Base-by-base conservation (phyloP, 2,113 vertebrate species). In the Myotis davidii region DNA sequence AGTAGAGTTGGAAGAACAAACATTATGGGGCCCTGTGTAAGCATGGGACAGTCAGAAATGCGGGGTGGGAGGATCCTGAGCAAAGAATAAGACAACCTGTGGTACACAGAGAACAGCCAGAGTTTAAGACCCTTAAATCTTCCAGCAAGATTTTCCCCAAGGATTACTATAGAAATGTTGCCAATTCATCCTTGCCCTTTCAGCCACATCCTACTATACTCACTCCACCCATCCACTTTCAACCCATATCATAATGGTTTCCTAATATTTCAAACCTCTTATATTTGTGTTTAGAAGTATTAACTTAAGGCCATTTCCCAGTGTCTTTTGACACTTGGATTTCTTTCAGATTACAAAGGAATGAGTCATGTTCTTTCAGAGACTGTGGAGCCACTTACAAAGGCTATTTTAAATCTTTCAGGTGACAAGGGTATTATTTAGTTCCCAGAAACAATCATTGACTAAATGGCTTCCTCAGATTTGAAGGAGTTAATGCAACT, bases 401-500 rank as follows among this genome's bases (percentile, higher is more conserved):
- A 87, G 72, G 34, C 32, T 92, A 95, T 88, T 95, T 95, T 81
- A 88, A 96, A 95, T 90, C 82, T 90, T 88, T 88, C 88, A 77
- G 72, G 72, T 95, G 90, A 92, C 70, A 88, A 96, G 82, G 85
- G 37, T 88, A 88, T 95, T 92, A 96, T 88, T 90, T 89, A 94
- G 37, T 93, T 94, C 37, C 50, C 83, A 95, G 91, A 96, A 96
- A 91, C 79, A 88, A 65, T 70, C 77, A 94, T 20, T 94, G 78
- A 96, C 72, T 84, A 88, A 86, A 89, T 84, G 52, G 59, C 12
- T 92, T 94, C 81, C 65, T 76, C 29, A 6, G 78, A 37, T 25
- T 69, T 86, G 64, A 97, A 97, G 65, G 93, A 94, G 50, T 96
- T 97, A 95, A 95, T 59, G 6, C 13, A 70, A 88, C 50, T 94